Conservation (phyloP, 2,888 invertebrate genomes). For the Heliconius cydno region DNA sequence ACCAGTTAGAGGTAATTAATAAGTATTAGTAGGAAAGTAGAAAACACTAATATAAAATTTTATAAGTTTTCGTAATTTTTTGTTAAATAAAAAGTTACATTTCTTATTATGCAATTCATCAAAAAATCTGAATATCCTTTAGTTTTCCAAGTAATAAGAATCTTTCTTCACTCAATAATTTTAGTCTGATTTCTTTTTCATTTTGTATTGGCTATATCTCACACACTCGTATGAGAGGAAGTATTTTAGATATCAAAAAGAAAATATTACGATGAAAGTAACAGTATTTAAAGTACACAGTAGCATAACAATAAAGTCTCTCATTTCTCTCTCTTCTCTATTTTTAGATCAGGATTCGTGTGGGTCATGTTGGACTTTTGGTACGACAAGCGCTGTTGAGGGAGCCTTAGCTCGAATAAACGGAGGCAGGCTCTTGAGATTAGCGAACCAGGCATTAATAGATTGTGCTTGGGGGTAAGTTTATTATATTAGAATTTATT, state of each 20-base stretch:
- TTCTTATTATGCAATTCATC: not conserved
- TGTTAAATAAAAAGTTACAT: not conserved
- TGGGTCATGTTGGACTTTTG: constrained; percentile 69
- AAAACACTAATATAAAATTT: not conserved
- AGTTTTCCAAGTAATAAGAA: no score
- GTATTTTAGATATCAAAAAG: not conserved
- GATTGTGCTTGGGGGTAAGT: constrained; percentile 69
- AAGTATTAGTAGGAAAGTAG: not conserved
- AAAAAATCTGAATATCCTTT: no score
- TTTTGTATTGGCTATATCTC: no score
- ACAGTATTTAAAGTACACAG: not conserved
- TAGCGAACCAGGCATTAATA: constrained; percentile 69
- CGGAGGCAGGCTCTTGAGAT: constrained; percentile 63
- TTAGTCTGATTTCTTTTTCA: no score
- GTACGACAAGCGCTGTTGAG: constrained; percentile 65
- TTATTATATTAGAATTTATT: not conserved
- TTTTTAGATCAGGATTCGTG: constrained; percentile 65
- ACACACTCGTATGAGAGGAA: not conserved
- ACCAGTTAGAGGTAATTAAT: constrained; percentile 59
- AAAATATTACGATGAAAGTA: not conserved
- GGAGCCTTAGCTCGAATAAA: constrained; percentile 67
- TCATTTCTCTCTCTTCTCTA: not conserved
- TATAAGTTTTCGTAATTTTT: not conserved
- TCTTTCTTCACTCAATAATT: no score
- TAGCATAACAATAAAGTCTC: not conserved